These are phyloP conservation scores for Hemichromis elongatus DNA, from an alignment of 2,113 vertebrate genomes.

Conservation along the genomic window DNA sequence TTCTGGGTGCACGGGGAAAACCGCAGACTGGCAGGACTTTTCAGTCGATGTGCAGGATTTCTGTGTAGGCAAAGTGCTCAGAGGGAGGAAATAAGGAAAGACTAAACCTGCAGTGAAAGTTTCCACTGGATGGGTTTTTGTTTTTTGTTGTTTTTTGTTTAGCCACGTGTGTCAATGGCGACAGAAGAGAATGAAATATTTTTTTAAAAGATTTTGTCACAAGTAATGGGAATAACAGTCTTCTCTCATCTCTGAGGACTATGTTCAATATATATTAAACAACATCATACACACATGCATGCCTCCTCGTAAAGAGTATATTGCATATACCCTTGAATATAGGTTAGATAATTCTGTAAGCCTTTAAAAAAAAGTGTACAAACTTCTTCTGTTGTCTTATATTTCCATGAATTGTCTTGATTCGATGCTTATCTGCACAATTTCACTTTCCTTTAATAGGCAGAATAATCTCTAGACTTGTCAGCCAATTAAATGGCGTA, in stretches of 20 bases:
- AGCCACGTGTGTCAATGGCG: not conserved
- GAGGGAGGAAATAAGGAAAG: not conserved
- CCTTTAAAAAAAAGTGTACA: not conserved
- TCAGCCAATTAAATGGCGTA: not conserved
- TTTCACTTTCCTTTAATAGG: not conserved
- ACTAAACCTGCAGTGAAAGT: not conserved
- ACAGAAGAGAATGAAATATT: not conserved
- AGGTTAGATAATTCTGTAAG: not conserved
- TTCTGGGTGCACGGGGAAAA: not conserved
- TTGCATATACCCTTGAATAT: not conserved
- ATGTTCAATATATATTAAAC: conserved; percentile 13
- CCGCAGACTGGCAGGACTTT: conserved; percentile 3
- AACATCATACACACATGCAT: not conserved
- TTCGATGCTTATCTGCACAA: accelerated
- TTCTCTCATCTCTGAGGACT: not conserved
- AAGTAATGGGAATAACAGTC: not conserved
- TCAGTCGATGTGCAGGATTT: conserved; percentile 16
- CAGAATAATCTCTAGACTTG: not conserved
- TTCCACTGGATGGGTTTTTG: not conserved
- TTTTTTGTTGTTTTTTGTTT: not conserved
- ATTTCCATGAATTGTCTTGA: not conserved
- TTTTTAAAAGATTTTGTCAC: not conserved
- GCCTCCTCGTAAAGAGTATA: not conserved
- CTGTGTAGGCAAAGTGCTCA: conserved; percentile 13
- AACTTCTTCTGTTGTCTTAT: not conserved